phyloP scores from a whole-genome alignment of 64 coral and sea anemone species.

The Stichodactyla mertensii region DNA sequence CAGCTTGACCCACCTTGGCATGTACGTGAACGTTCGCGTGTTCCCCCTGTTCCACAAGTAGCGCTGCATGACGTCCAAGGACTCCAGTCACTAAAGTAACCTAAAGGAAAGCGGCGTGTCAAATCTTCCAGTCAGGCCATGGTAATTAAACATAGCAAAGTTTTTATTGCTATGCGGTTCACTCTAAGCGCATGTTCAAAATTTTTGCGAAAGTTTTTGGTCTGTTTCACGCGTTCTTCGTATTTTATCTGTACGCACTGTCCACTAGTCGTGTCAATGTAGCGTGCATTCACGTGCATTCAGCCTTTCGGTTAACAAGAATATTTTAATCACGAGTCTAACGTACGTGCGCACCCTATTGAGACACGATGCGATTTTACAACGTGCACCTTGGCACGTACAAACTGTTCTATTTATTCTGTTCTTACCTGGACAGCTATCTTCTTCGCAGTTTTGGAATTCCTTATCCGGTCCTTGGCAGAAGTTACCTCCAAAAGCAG shows the following conservation, averaged over 20 bases:
- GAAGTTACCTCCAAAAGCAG: constrained; percentile 86
- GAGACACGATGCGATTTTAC: too few species aligned
- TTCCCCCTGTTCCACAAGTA: constrained; percentile 83
- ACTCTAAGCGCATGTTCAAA: too few species aligned
- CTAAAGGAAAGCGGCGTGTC: constrained; percentile 1
- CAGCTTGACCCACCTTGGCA: constrained; percentile 89
- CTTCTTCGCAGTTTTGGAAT: constrained; percentile 91
- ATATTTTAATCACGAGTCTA: too few species aligned
- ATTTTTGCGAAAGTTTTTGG: too few species aligned
- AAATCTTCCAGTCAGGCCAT: not conserved
- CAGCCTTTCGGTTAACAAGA: too few species aligned
- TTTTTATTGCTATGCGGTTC: too few species aligned
- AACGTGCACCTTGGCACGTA: not conserved
- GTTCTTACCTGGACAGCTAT: constrained; percentile 70
- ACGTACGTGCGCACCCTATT: too few species aligned
- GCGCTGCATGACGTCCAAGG: constrained; percentile 80
- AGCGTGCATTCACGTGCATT: too few species aligned
- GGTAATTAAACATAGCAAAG: not conserved
- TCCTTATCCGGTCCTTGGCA: constrained; percentile 88
- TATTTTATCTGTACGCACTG: too few species aligned
- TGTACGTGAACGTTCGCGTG: constrained; percentile 66
- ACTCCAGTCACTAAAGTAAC: constrained; percentile 93
- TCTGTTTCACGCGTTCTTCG: too few species aligned
- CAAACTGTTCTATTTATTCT: not conserved
- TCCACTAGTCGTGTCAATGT: too few species aligned